Percentiles rank a stretch among this genome's conserved stretches.
Evolutionary conservation across 92 coral and sea anemone genomes (phyloP).

Genomic region (Isaurus tuberculatus): DNA sequence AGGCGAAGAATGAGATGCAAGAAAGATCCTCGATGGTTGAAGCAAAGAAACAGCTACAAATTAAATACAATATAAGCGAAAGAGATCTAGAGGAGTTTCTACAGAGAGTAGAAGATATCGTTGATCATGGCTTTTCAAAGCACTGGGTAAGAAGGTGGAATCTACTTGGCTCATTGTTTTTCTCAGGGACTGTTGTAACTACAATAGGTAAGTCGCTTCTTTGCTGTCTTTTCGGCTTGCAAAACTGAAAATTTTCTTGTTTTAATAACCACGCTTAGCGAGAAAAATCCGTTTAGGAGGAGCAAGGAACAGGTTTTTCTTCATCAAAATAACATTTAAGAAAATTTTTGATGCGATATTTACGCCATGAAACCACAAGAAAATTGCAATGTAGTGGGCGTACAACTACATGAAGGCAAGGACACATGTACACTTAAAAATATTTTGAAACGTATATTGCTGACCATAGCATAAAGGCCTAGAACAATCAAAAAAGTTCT

Average conservation of each 20-base stretch:
- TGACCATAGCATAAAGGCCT: neutral
- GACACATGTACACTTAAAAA: too few species aligned
- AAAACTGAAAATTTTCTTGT: neutral
- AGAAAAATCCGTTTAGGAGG: neutral
- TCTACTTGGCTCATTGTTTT: conserved; percentile 87
- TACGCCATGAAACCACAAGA: neutral
- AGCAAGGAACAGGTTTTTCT: neutral
- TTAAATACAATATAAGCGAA: conserved; percentile 84
- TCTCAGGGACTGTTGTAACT: conserved; percentile 98
- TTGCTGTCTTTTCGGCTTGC: neutral
- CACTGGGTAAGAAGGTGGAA: conserved; percentile 95
- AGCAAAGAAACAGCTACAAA: conserved; percentile 69
- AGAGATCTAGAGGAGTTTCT: conserved; percentile 80
- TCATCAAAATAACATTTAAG: neutral
- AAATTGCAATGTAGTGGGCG: neutral
- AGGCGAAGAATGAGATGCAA: conserved; percentile 81
- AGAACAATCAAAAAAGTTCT: neutral
- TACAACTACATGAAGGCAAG: neutral
- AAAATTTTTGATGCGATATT: neutral
- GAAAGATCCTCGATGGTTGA: conserved; percentile 71
- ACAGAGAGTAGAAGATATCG: conserved; percentile 77
- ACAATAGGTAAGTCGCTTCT: conserved; percentile 82
- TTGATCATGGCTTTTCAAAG: conserved; percentile 93
- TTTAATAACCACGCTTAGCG: neutral
- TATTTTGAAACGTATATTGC: too few species aligned